Conservation (phyloP, 2,113 vertebrate genomes). For the Heptranchias perlo region DNA sequence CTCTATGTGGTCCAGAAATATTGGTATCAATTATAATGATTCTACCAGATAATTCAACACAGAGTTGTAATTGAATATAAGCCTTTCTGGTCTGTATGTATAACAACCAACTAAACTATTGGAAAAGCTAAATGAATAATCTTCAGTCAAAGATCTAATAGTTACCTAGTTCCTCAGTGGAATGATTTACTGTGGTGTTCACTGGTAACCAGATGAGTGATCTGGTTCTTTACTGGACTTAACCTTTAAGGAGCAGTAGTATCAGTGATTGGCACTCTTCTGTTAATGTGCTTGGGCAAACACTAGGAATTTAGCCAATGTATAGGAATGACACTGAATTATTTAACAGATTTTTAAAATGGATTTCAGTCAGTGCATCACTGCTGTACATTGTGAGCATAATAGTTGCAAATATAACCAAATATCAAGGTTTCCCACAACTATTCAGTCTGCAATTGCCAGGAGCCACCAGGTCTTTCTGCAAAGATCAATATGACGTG, state of each 20-base stretch:
- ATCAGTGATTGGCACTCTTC: not conserved
- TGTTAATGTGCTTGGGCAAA: not conserved
- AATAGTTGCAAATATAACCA: not conserved
- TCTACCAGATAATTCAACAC: not conserved
- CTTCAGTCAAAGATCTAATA: not conserved
- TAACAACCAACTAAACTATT: not conserved
- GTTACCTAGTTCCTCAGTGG: not conserved
- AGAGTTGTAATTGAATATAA: not conserved
- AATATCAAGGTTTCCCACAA: conserved; percentile 12
- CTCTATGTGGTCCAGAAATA: not conserved
- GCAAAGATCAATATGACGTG: not conserved
- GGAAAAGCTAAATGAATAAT: not conserved
- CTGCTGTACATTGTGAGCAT: not conserved
- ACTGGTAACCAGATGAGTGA: not conserved
- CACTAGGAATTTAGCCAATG: not conserved
- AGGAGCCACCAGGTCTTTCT: not conserved
- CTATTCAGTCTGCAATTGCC: not conserved
- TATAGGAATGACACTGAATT: conserved; percentile 8
- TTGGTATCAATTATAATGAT: not conserved
- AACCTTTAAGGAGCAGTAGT: not conserved
- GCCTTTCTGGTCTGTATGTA: not conserved
- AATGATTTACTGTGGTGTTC: not conserved
- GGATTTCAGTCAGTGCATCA: conserved; percentile 11
- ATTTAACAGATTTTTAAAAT: conserved; percentile 3
- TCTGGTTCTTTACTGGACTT: not conserved